These are phyloP conservation scores for Halcyon smyrnensis DNA, from an alignment of 2,797 vertebrate species.

Conservation along the genomic window DNA sequence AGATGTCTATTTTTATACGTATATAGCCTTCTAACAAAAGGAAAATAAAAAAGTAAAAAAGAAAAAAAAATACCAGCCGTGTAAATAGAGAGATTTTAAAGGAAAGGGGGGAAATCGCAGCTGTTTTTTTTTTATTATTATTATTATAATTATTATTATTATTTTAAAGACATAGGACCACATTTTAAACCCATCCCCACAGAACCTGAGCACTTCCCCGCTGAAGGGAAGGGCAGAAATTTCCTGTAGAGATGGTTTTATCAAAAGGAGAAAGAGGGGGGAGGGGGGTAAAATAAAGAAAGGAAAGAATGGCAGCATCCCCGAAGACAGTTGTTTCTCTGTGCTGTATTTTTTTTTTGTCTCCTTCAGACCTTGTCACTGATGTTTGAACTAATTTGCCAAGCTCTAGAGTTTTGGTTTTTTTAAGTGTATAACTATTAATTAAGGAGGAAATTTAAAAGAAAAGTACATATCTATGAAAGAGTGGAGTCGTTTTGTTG, in stretches of 20 bases:
- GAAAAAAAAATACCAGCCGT: slow-evolving; percentile 40
- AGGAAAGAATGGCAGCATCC: slow-evolving; percentile 57
- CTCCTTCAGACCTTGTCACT: slow-evolving; percentile 65
- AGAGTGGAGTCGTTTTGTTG: slow-evolving; percentile 82
- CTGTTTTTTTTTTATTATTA: slow-evolving; percentile 81
- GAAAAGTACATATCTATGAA: slow-evolving; percentile 82
- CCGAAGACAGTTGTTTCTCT: slow-evolving; percentile 76
- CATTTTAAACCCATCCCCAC: slow-evolving; percentile 83
- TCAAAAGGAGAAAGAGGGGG: background rate
- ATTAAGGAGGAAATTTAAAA: slow-evolving; percentile 82
- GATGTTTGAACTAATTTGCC: slow-evolving; percentile 85
- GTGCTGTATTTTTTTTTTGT: slow-evolving; percentile 7
- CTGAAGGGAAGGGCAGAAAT: slow-evolving; percentile 73
- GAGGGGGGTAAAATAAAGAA: slow-evolving; percentile 52
- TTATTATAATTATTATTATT: slow-evolving; percentile 65
- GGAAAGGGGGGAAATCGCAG: slow-evolving; percentile 73
- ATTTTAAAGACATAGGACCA: slow-evolving; percentile 92
- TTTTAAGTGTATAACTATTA: slow-evolving; percentile 80
- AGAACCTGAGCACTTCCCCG: slow-evolving; percentile 78
- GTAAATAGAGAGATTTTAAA: slow-evolving; percentile 78
- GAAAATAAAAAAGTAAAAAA: background rate
- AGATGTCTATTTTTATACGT: slow-evolving; percentile 93
- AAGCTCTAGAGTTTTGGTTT: slow-evolving; percentile 80
- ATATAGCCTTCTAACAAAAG: slow-evolving; percentile 91
- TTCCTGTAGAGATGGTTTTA: slow-evolving; percentile 61